Evolutionary conservation across 2,888 invertebrate genomes (phyloP).

Genomic region (Apamea monoglypha): DNA sequence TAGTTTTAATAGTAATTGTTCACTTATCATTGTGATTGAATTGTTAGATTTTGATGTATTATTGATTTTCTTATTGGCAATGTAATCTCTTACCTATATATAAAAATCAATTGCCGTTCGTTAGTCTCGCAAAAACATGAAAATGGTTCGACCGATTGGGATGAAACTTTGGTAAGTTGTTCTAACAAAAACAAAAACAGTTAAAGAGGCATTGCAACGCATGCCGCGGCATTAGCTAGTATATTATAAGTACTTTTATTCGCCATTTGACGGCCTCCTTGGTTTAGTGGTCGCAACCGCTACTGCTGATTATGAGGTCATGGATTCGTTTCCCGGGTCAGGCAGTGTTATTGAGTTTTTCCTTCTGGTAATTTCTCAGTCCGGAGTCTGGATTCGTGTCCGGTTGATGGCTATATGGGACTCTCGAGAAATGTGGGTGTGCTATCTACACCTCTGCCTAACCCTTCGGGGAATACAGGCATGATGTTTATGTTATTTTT

Average conservation of each 20-base stretch:
- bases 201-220: neutral
- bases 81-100: neutral
- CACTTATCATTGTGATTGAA: constrained; percentile 53
- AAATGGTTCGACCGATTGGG: neutral
- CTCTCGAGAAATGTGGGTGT: neutral
- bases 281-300: neutral
- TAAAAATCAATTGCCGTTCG: neutral
- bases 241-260: neutral
- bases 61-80: constrained; percentile 35
- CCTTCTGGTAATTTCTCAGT: neutral
- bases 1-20: constrained; percentile 47
- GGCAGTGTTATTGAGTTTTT: neutral
- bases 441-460: neutral
- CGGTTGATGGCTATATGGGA: neutral
- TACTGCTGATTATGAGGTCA: neutral
- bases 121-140: neutral
- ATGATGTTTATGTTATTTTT: neutral
- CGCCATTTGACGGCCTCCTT: neutral
- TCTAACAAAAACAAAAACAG: too few species aligned
- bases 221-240: too few species aligned
- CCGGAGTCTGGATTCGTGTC: neutral
- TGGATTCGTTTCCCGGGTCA: neutral
- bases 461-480: neutral
- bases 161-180: too few species aligned
- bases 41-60: constrained; percentile 20